Conservation (phyloP, 2,888 invertebrate species). For the Oasisia sp. region DNA sequence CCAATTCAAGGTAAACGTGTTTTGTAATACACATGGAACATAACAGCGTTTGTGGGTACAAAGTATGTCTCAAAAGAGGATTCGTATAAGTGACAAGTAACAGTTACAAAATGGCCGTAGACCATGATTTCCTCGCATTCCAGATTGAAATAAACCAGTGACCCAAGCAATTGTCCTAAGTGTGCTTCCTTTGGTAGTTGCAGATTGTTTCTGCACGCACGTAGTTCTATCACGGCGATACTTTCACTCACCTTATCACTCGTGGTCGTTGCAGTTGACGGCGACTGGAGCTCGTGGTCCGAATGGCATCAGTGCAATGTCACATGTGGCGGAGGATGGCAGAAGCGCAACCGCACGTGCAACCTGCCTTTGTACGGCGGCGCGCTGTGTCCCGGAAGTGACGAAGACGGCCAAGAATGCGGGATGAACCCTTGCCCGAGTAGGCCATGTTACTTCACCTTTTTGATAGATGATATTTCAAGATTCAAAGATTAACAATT, state of each 20-base stretch:
- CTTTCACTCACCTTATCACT: not conserved
- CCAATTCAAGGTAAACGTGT: not conserved
- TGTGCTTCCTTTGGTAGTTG: not conserved
- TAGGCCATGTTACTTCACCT: not conserved
- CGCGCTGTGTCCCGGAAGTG: slow-evolving; percentile 18
- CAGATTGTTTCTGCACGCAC: not conserved
- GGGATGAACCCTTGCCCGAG: slow-evolving; percentile 19
- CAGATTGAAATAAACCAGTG: not conserved
- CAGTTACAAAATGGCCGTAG: not conserved
- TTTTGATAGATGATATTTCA: too few relatives aligned
- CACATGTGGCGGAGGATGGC: slow-evolving; percentile 24
- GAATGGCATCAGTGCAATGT: slow-evolving; percentile 19
- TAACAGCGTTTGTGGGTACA: not conserved
- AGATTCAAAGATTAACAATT: too few relatives aligned
- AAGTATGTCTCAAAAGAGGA: not conserved
- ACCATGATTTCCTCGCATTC: not conserved
- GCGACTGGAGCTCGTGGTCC: slow-evolving; percentile 25
- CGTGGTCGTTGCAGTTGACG: slow-evolving; percentile 20
- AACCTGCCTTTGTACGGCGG: slow-evolving; percentile 20
- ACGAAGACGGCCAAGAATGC: slow-evolving; percentile 14
- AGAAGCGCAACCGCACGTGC: slow-evolving; percentile 9
- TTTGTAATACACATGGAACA: not conserved
- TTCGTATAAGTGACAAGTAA: not conserved
- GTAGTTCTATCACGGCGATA: not conserved
- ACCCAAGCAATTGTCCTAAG: not conserved